Evolutionary conservation across 1,140 invertebrate genomes (phyloP).

Genomic region (Oedothorax gibbosus): DNA sequence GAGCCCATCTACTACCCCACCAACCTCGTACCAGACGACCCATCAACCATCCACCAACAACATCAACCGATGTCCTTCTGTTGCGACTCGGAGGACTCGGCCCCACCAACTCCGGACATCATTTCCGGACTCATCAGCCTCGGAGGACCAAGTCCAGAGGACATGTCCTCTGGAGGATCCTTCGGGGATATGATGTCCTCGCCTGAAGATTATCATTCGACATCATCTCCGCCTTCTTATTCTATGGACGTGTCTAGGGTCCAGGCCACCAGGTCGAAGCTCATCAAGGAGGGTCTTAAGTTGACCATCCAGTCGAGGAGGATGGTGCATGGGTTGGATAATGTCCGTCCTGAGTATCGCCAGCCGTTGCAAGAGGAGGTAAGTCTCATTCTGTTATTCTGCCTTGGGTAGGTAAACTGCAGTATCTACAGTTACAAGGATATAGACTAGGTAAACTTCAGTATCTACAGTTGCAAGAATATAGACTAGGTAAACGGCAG

Average conservation of each 20-base stretch:
- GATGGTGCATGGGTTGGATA: conserved; percentile 69
- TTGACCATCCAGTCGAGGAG: conserved; percentile 89
- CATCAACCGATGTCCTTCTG: conserved; percentile 20
- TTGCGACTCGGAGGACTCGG: conserved; percentile 49
- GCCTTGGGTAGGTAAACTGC: too few species aligned
- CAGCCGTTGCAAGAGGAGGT: conserved; percentile 33
- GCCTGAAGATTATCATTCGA: conserved; percentile 22
- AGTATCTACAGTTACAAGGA: too few species aligned
- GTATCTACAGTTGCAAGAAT: too few species aligned
- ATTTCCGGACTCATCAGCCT: conserved; percentile 55
- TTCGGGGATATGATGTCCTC: conserved; percentile 41
- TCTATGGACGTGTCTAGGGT: conserved; percentile 73
- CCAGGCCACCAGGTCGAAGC: conserved; percentile 86
- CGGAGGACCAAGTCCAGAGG: conserved; percentile 35
- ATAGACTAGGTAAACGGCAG: too few species aligned
- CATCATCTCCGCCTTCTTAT: conserved; percentile 34
- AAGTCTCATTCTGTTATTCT: background rate
- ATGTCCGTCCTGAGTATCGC: conserved; percentile 43
- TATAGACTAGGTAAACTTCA: too few species aligned
- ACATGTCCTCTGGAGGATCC: conserved; percentile 38
- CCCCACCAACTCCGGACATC: conserved; percentile 59
- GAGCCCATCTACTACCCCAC: conserved; percentile 47
- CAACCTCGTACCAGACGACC: background rate
- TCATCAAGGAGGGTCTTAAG: conserved; percentile 93
- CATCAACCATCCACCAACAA: background rate